A percentile compares a stretch with the other conserved stretches of the same genome.
Conservation (phyloP, 2,797 vertebrate species). For the Lutjanus argentimaculatus region DNA sequence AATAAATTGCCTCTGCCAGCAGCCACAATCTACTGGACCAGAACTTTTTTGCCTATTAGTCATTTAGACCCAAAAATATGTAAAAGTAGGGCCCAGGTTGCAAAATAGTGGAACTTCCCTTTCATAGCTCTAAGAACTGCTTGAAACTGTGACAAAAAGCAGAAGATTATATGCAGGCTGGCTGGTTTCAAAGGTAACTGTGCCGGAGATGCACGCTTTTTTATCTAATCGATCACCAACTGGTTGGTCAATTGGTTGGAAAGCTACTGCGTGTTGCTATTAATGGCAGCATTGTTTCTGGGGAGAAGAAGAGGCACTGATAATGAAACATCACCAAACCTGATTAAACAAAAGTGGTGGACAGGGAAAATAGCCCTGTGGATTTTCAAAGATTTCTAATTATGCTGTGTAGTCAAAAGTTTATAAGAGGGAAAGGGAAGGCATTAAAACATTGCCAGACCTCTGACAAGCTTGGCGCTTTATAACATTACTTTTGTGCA, state of each 20-base stretch:
- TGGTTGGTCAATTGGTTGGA: background rate
- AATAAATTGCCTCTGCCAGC: no score
- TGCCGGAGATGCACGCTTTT: constrained; percentile 2
- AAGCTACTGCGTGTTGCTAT: constrained; percentile 11
- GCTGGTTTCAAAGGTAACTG: constrained; percentile 51
- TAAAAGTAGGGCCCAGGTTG: no score
- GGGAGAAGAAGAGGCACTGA: constrained; percentile 10
- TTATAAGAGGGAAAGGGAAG: constrained; percentile 12
- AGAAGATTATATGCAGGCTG: constrained; percentile 67
- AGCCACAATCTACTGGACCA: no score
- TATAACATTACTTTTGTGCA: constrained; percentile 40
- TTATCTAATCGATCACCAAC: constrained; percentile 34
- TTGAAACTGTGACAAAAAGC: constrained; percentile 60
- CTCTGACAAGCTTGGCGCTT: constrained; percentile 33
- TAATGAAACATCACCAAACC: constrained; percentile 13
- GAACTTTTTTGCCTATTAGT: no score
- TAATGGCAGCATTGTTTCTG: constrained; percentile 31
- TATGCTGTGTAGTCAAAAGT: constrained; percentile 29
- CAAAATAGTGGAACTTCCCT: no score
- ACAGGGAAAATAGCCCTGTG: constrained; percentile 12
- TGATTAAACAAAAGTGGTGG: constrained; percentile 7
- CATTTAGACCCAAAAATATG: no score
- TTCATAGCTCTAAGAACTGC: no score
- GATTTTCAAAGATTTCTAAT: constrained; percentile 36
- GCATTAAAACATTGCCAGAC: constrained; percentile 30